Evolutionary conservation across 2,888 invertebrate species (phyloP), one percentile per base, ranked within the genome.

Genomic region (Callimorpha dominula): DNA sequence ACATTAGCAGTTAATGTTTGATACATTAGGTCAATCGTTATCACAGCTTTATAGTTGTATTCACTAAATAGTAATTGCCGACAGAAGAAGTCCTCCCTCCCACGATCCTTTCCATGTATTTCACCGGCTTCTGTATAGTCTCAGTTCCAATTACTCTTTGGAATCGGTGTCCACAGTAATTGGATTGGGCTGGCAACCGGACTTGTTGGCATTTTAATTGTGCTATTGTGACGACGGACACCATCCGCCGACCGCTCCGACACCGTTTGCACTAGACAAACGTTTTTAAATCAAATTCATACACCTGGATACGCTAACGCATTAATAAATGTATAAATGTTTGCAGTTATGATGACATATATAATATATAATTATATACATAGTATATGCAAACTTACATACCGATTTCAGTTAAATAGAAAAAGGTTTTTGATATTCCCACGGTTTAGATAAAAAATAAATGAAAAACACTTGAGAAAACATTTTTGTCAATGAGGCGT

Each of bases 161-260:
- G 93, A 94, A 95, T 95, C 95, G 94, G 93, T 94, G 94, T 95
- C 93, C 93, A 90, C 92, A 93, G 94, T 95, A 95, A 95, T 95
- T 95, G 95, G 95, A 95, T 94, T 95, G 94, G 94, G 90, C 92
- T 91, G 93, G 95, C 94, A 91, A 93, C 91, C 89, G 92, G 94
- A 94, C 94, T 95, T 95, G 95, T 95, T 94, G 95, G 95, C 95
- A 95, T 95, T 95, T 95, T 95, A 95, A 95, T 95, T 95, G 95
- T 95, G 94, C 95, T 91, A 95, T 95, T 95, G 95, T 95, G 95
- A 95, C 93, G 94, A 89, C 89, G 90, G 89, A 93, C 92, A 90
- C 89, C 90, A 91, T 85, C 89, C 87, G 88, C 89, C 90, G 89
- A 89, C 90, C 88, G 89, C 86, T 81, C 84, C 87, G 86, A 88